Evolutionary conservation across 2,113 vertebrate species (phyloP), one percentile per base, ranked within the genome.

Genomic region (Nycticorax nycticorax): DNA sequence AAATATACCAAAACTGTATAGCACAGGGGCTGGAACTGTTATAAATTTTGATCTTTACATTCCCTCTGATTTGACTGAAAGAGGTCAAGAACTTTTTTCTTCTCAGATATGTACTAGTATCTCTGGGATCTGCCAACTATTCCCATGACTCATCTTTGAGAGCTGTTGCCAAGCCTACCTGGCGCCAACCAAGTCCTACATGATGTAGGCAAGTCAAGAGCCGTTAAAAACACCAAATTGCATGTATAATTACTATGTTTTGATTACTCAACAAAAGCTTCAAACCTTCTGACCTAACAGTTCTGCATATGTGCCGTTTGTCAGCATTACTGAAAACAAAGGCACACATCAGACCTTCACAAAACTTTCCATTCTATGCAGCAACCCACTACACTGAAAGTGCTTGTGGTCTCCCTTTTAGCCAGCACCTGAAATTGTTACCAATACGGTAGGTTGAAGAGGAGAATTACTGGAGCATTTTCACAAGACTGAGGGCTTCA

Each of bases 201-300:
- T 69, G 96, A 91, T 93, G 66, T 9, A 95, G 82, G 81, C 89
- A 97, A 95, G 94, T 88, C 87, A 96, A 95, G 92, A 93, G 85
- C 78, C 53, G 93, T 90, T 92, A 94, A 95, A 96, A 96, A 79
- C 85, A 96, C 85, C 71, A 93, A 97, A 92, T 3, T 96, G 67
- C 91, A 89, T 48, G 47, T 79, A 50, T 91, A 97, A 94, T 97
- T 97, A 96, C 60, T 91, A 64, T 13, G 79, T 76, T 89, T 78
- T 96, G 64, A 96, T 96, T 96, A 96, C 81, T 96, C 78, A 96
- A 95, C 91, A 97, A 94, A 93, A 59, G 37, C 92, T 94, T 85
- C 71, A 93, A 82, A 92, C 66, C 80, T 78, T 35, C 59, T 85
- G 37, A 62, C 62, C 33, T 89, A 87, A 95, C 64, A 81, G 33